Evolutionary conservation across 2,797 vertebrate genomes (phyloP).

Genomic region (Tamandua tetradactyla): DNA sequence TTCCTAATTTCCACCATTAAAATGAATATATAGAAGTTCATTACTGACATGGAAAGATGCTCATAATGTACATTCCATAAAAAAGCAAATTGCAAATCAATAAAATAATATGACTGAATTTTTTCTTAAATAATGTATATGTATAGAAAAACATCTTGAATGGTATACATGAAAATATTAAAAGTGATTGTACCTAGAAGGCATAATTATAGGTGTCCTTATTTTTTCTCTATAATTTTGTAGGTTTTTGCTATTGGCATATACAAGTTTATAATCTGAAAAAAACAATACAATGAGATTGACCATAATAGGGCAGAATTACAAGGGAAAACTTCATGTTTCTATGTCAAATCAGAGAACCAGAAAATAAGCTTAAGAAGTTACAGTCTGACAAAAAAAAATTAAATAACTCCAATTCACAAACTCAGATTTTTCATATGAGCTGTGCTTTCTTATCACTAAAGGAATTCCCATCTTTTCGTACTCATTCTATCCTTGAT

Average conservation of each 20-base stretch:
- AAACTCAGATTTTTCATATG: not conserved
- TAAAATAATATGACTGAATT: not conserved
- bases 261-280: not conserved
- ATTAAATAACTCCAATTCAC: not conserved
- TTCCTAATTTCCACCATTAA: not conserved
- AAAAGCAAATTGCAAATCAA: not conserved
- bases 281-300: not conserved
- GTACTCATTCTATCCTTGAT: not conserved
- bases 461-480: not conserved
- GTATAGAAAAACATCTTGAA: not conserved
- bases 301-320: not conserved
- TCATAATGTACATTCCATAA: not conserved
- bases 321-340: not conserved
- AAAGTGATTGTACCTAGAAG: not conserved
- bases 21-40: not conserved
- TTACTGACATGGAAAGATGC: not conserved
- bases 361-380: not conserved
- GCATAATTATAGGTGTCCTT: not conserved
- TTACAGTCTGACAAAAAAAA: not conserved
- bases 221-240: slow-evolving; percentile 14
- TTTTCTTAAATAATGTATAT: not conserved
- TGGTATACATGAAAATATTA: slow-evolving; percentile 17
- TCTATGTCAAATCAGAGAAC: not conserved
- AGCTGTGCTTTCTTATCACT: not conserved
- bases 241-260: not conserved